Conservation (phyloP, 2,888 invertebrate species). For the Falcaria lacertinaria region DNA sequence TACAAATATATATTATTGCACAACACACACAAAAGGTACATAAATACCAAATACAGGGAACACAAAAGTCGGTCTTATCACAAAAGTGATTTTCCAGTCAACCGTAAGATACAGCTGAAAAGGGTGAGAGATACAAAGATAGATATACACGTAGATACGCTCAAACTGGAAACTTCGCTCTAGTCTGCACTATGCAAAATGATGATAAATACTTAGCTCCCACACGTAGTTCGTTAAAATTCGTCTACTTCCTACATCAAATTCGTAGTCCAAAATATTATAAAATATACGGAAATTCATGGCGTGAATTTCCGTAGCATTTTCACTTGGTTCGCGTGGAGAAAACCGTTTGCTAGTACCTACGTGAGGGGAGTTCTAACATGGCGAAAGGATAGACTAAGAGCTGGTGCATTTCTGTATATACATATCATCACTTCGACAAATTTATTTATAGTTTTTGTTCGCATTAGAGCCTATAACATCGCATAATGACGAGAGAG, state of each 20-base stretch:
- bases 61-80: too few species aligned
- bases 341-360: background rate
- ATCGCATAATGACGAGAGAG: too few species aligned
- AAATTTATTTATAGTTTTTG: too few species aligned
- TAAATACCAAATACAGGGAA: too few species aligned
- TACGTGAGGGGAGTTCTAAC: background rate
- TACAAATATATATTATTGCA: too few species aligned
- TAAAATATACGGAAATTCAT: background rate
- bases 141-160: too few species aligned
- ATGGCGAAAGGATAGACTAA: background rate
- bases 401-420: background rate
- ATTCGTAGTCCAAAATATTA: background rate
- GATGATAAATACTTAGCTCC: background rate
- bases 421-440: background rate
- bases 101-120: too few species aligned
- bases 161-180: too few species aligned
- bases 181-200: background rate
- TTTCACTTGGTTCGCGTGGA: background rate
- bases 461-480: too few species aligned
- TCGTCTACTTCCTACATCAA: background rate
- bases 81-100: too few species aligned
- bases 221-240: background rate
- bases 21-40: too few species aligned
- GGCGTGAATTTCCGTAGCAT: background rate
- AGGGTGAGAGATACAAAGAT: too few species aligned